Evolutionary conservation across 2,113 vertebrate species (phyloP).

Genomic region (Podarcis raffonei): DNA sequence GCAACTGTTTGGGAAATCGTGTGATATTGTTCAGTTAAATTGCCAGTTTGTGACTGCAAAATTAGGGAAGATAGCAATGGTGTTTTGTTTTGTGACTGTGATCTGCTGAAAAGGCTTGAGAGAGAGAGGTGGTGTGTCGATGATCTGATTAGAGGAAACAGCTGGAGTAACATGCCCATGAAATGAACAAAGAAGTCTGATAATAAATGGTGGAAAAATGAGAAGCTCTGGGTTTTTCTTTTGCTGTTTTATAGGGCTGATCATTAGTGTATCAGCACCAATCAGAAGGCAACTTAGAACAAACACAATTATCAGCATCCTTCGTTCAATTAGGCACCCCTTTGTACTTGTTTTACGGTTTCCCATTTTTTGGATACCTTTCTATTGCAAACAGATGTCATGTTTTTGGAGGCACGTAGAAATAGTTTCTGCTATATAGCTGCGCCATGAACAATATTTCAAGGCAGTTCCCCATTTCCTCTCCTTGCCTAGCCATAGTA

Average conservation of each 20-base stretch:
- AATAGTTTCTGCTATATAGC: not conserved
- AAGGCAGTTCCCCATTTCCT: not conserved
- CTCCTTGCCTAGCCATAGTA: not conserved
- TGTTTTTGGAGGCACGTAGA: not conserved
- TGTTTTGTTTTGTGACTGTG: not conserved
- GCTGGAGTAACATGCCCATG: not conserved
- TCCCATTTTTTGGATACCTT: not conserved
- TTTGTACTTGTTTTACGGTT: not conserved
- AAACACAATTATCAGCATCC: not conserved
- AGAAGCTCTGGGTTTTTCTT: not conserved
- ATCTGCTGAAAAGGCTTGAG: not conserved
- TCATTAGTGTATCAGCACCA: not conserved
- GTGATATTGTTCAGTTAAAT: conserved; percentile 38
- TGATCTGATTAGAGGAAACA: conserved; percentile 2
- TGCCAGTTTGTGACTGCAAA: conserved; percentile 25
- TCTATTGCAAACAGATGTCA: not conserved
- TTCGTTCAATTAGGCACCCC: not conserved
- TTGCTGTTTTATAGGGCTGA: not conserved
- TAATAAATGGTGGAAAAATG: conserved; percentile 1
- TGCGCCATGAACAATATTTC: not conserved
- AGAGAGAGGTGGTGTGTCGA: not conserved
- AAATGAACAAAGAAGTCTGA: not conserved
- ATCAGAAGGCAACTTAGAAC: not conserved
- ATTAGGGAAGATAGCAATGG: conserved; percentile 8
- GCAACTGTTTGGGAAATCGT: not conserved